Evolutionary conservation across 2,797 vertebrate genomes (phyloP), one percentile per base, ranked within the genome.

Genomic region (Erethizon dorsatum): DNA sequence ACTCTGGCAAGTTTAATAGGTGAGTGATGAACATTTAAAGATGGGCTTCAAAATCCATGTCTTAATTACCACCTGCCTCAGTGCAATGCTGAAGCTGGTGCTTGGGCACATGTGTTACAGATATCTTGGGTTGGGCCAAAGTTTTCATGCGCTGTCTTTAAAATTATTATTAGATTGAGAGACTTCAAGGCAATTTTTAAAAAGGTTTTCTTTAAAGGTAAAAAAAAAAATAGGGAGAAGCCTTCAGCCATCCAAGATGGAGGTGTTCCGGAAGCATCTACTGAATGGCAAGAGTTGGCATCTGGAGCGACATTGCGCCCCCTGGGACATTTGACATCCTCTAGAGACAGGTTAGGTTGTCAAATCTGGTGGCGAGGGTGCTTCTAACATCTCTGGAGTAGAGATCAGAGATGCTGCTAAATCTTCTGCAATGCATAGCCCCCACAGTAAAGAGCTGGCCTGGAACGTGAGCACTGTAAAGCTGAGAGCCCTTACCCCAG

Each of bases 1-100:
- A 99, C 99, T 99, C 99, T 99, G 99, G 99, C 99, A 99, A 99
- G 99, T 99, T 99, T 99, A 99, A 99, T 99, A 99, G 99, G 99
- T 99, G 99, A 99, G 99, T 99, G 99, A 99, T 99, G 99, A 99
- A 98, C 98, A 98, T 96, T 98, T 97, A 98, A 98, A 98, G 98
- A 98, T 98, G 98, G 97, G 98, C 98, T 98, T 98, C 98, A 95
- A 97, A 98, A 98, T 98, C 98, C 97, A 97, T 98, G 98, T 99
- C 98, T 99, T 99, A 98, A 99, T 99, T 99, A 98, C 98, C 98
- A 97, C 96, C 50, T 33, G 97, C 97, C 98, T 97, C 97, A 98
- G 97, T 96, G 95, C 97, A 86, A 98, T 92, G 98, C 98, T 97
- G 97, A 98, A 98, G 97, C 98, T 98, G 90, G 95, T 96, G 96